Evolutionary conservation across 1,140 invertebrate species (phyloP), one percentile per base, ranked within the genome.

Genomic region (Zaprionus inermis): DNA sequence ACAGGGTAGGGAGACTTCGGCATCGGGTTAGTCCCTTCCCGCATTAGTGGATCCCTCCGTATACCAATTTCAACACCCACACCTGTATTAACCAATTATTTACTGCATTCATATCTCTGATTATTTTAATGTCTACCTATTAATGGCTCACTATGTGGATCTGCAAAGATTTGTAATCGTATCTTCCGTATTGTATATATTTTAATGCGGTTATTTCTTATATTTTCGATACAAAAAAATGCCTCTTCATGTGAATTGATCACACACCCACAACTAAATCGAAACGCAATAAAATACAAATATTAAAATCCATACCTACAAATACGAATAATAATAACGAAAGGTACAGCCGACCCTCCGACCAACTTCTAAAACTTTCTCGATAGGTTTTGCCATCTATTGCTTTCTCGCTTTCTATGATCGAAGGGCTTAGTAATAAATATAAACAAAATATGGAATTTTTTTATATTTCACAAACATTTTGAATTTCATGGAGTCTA

Each of bases 181-280:
- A 30, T n/a, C 1, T 52, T n/a, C 11, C 18, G n/a, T 49, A 20
- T 14, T 36, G 32, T 52, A 36, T 56, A 56, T 49, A 44, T 44
- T 16, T 44, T 3, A 22, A 22, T 49, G 10, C 16, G 1, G 22
- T 30, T 51, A 5, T 49, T 14, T 51, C 28, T 9, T 49, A n/a
- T 12, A 52, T 16, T 51, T 52, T 22, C 3, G 18, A 11, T 14
- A 20, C 24, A 36, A 67, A 59, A 59, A 51, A 58, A 36, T n/a
- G 18, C 1, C 6, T 16, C 5, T 56, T 12, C 30, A 7, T 51
- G 9, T 20, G 12, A 28, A 22, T 34, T 7, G 18, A 9, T 51
- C 46, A 22, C 55, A 14, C 24, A 18, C n/a, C n/a, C 44, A 49
- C 18, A 44, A 49, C 44, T 49, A 16, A 14, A 9, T 41, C 14